Conservation (phyloP, 2,797 vertebrate genomes). For the Gymnothorax javanicus region DNA sequence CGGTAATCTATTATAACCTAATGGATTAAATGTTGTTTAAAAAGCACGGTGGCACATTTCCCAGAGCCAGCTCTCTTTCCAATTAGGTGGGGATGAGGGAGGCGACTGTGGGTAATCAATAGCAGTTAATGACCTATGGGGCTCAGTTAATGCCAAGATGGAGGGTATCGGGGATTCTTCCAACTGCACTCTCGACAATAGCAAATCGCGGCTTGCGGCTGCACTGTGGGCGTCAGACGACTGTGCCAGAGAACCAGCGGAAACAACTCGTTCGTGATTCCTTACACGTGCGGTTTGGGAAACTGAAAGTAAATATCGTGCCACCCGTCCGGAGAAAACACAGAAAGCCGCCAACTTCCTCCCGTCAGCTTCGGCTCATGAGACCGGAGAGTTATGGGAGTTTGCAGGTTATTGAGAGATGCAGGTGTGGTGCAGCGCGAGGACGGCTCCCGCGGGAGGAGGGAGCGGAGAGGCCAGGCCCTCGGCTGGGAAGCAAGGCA, state of each 20-base stretch:
- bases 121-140: constrained; percentile 11
- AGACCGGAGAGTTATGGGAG: not conserved
- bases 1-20: not conserved
- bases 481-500: constrained; percentile 47
- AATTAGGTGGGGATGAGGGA: constrained; percentile 9
- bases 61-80: constrained; percentile 5
- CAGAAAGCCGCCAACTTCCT: not conserved
- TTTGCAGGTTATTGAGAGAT: constrained; percentile 55
- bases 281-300: not conserved
- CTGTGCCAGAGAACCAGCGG: not conserved
- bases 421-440: constrained; percentile 60
- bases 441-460: constrained; percentile 49
- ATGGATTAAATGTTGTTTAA: constrained; percentile 27
- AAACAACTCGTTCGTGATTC: not conserved
- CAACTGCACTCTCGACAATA: not conserved
- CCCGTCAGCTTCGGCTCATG: constrained; percentile 24
- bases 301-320: not conserved
- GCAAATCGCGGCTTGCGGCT: not conserved
- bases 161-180: not conserved
- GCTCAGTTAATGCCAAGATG: not conserved
- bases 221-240: not conserved
- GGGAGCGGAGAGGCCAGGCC: constrained; percentile 38
- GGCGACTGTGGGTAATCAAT: not conserved
- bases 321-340: not conserved
- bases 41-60: not conserved